Base-by-base conservation (phyloP, 2,113 vertebrate genomes). In the Ancistrus triradiatus region DNA sequence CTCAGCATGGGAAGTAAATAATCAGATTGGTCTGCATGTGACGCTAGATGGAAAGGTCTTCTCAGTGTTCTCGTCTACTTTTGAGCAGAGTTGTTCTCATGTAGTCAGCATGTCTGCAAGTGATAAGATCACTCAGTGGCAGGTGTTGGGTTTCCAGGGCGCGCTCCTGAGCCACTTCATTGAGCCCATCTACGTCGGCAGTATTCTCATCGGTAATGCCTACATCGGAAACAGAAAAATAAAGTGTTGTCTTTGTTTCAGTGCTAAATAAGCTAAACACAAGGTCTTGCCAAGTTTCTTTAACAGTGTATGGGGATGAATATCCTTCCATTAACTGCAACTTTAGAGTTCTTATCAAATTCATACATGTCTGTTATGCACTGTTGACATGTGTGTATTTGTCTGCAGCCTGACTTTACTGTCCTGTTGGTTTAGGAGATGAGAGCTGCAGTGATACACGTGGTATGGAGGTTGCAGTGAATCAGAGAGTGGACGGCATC, bases 41-140 rank as follows among this genome's bases (percentile, higher is more conserved):
- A 87, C 86, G 21, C 63, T 93, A 15, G 91, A 93, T 74, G 94
- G 95, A 62, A 95, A 91, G 81, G 87, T 90, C 59, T 94, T 92
- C 74, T 88, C 94, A 0, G 83, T 89, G 27, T 82, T 88, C 53
- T 90, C 87, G 25, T 90, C 87, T 40, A 15, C 74, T 8, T 78
- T 86, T 7, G 76, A 84, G 35, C 81, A 85, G 40, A 53, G 77
- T 19, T 10, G 78, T 61, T 79, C 75, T 31, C 82, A 80, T 74
- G 52, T 89, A 47, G 85, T 88, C 74, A 98, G 94, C 61, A 94
- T 98, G 92, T 95, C 93, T 0, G 66, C 87, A 27, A 92, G 87
- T 47, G 96, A 99, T 84, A 99, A 98, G 61, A 57, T 98, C 64
- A 92, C 89, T 6, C 91, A 91, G 71, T 99, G 96, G 95, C 91